These are phyloP conservation scores for Pitangus sulphuratus DNA, from an alignment of 2,797 vertebrate genomes.

Conservation along the genomic window DNA sequence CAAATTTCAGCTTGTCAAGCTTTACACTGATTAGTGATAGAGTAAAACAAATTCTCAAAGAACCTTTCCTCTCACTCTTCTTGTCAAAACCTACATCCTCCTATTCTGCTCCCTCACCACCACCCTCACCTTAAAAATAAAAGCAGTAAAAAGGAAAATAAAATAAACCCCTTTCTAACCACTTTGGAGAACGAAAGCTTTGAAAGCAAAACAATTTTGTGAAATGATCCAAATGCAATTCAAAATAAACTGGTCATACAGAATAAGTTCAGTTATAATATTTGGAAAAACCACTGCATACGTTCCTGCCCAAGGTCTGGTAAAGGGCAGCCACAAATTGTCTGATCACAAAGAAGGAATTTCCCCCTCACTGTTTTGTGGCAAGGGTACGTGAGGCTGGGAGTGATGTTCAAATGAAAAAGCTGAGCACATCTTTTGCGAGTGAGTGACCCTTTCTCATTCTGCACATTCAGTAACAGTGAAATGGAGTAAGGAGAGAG, in stretches of 20 bases:
- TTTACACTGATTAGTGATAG: conserved; percentile 6
- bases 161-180: conserved; percentile 20
- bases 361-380: conserved; percentile 41
- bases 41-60: conserved; percentile 28
- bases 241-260: conserved; percentile 9
- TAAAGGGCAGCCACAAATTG: conserved; percentile 59
- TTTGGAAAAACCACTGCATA: conserved; percentile 56
- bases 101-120: background rate
- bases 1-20: conserved; percentile 58
- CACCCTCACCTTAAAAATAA: conserved; percentile 45
- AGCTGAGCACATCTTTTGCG: background rate
- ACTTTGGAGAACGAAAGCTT: conserved; percentile 31
- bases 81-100: background rate
- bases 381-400: conserved; percentile 18
- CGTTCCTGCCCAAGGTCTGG: conserved; percentile 16
- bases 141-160: conserved; percentile 37
- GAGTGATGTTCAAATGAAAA: background rate
- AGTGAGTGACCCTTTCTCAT: background rate
- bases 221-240: conserved; percentile 41
- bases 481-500: background rate
- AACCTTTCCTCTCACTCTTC: background rate
- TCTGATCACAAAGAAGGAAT: conserved; percentile 63
- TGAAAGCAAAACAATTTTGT: conserved; percentile 59
- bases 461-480: background rate
- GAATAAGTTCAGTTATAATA: conserved; percentile 30